phyloP scores from a whole-genome alignment of 1,140 invertebrate species.

The Procambarus clarkii region DNA sequence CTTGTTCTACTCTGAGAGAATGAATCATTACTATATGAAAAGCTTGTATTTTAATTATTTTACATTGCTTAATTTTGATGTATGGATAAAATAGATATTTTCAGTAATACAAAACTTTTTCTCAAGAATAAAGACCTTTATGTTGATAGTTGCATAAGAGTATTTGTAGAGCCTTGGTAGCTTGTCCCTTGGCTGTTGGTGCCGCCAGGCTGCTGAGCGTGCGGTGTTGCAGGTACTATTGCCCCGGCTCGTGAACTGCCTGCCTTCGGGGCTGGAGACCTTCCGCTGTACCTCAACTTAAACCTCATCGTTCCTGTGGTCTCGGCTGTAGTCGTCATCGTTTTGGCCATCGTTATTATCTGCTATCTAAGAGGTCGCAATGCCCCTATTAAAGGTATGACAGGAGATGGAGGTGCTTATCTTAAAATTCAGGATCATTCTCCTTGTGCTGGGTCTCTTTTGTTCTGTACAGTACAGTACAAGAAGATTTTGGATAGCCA shows the following conservation, averaged over 20 bases:
- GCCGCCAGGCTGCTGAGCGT: conserved; percentile 56
- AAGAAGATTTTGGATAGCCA: too few relatives aligned
- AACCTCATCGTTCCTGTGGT: conserved; percentile 96
- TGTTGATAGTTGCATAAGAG: conserved; percentile 35
- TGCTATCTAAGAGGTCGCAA: conserved; percentile 83
- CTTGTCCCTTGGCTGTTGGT: conserved; percentile 44
- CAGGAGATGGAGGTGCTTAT: conserved; percentile 73
- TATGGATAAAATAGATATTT: neutral
- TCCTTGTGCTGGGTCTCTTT: conserved; percentile 69
- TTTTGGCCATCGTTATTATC: conserved; percentile 92
- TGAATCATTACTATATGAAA: too few relatives aligned
- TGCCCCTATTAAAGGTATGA: conserved; percentile 71
- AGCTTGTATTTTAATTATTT: neutral
- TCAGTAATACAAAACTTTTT: neutral
- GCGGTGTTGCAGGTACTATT: conserved; percentile 86
- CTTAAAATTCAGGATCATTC: conserved; percentile 71
- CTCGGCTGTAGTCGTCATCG: conserved; percentile 91
- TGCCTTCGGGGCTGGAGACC: conserved; percentile 76
- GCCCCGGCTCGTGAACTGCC: conserved; percentile 90
- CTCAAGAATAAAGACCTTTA: neutral
- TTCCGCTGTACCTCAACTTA: conserved; percentile 81
- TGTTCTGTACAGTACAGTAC: neutral
- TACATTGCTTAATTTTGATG: neutral
- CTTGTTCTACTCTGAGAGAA: neutral
- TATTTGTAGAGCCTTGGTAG: conserved; percentile 43